Conservation (phyloP, 2,113 vertebrate species). For the Colossoma macropomum region DNA sequence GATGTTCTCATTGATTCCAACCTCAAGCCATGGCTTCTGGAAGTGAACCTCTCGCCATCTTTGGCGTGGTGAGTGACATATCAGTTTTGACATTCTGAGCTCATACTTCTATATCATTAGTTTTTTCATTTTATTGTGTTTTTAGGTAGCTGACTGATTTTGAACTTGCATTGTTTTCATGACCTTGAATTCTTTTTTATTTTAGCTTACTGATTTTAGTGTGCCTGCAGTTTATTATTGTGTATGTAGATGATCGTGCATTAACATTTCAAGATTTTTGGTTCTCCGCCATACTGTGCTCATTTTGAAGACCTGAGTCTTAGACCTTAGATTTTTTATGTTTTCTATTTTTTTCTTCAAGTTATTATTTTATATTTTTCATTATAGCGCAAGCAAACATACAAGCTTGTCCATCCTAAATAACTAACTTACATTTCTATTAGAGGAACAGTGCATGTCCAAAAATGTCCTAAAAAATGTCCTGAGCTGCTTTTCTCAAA, state of each 20-base stretch:
- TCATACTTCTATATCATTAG: conserved; percentile 6
- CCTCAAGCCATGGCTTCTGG: conserved; percentile 96
- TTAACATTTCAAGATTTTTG: too few relatives aligned
- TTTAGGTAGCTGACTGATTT: neutral
- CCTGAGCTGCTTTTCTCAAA: neutral
- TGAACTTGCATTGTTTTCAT: neutral
- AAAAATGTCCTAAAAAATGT: neutral
- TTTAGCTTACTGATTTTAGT: too few relatives aligned
- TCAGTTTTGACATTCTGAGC: conserved; percentile 35
- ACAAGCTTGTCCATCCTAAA: neutral
- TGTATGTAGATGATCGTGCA: too few relatives aligned
- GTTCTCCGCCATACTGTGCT: too few relatives aligned
- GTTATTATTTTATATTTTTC: too few relatives aligned
- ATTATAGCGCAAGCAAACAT: neutral
- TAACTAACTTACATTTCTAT: neutral
- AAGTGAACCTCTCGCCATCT: conserved; percentile 97
- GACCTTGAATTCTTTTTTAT: too few relatives aligned
- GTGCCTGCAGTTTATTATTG: too few relatives aligned
- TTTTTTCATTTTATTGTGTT: conserved; percentile 22
- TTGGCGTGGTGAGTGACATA: conserved; percentile 89
- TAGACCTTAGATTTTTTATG: too few relatives aligned
- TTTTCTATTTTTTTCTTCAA: too few relatives aligned
- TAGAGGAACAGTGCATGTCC: neutral
- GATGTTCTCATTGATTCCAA: conserved; percentile 95
- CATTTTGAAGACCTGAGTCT: too few relatives aligned